Evolutionary conservation across 2,113 vertebrate species (phyloP).

Genomic region (Trematomus loennbergii): DNA sequence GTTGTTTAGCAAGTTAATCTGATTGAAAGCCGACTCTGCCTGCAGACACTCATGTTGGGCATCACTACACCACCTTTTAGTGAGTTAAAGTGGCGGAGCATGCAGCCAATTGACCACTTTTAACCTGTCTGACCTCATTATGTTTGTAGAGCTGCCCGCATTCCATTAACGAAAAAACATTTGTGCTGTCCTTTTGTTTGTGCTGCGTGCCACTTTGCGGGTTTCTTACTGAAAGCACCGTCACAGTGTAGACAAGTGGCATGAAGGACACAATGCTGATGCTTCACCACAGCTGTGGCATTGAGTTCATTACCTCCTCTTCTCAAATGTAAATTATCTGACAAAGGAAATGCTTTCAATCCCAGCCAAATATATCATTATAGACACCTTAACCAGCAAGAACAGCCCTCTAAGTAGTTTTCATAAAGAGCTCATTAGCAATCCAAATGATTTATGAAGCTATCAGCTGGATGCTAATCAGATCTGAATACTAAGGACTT

Average conservation of each 20-base stretch:
- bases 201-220: background rate
- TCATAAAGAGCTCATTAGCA: conserved; percentile 43
- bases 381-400: conserved; percentile 14
- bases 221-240: conserved; percentile 21
- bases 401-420: conserved; percentile 31
- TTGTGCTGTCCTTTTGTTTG: conserved; percentile 36
- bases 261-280: conserved; percentile 21
- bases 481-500: conserved; percentile 40
- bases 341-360: background rate
- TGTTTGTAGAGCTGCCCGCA: conserved; percentile 11
- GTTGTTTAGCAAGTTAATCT: background rate
- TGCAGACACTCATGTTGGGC: conserved; percentile 15
- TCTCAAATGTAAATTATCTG: conserved; percentile 10
- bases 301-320: conserved; percentile 1
- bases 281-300: conserved; percentile 23
- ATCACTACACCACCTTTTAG: conserved; percentile 23
- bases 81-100: conserved; percentile 51
- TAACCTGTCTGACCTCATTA: conserved; percentile 64
- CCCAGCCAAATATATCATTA: background rate
- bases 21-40: conserved; percentile 17
- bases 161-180: conserved; percentile 32
- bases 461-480: conserved; percentile 41
- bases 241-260: conserved; percentile 3
- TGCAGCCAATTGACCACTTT: conserved; percentile 42
- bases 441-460: conserved; percentile 50